These are phyloP conservation scores for Spizella passerina DNA, from an alignment of 2,797 vertebrate genomes.

Conservation along the genomic window DNA sequence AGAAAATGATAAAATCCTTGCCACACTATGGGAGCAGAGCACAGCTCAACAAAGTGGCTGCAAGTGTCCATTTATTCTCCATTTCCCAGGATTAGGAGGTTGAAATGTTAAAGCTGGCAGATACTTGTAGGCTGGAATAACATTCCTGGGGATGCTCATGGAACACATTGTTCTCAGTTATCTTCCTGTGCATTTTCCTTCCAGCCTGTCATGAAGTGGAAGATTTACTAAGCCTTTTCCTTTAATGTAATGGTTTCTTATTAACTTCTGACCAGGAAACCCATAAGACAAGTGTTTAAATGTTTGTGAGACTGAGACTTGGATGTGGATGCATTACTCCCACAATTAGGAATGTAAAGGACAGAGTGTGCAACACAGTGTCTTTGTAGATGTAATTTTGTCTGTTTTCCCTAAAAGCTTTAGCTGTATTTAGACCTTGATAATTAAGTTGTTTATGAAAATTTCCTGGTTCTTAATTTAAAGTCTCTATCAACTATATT, in stretches of 20 bases:
- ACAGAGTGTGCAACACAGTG: neutral
- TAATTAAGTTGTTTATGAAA: slow-evolving; percentile 30
- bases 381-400: neutral
- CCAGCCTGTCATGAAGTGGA: neutral
- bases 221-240: neutral
- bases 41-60: neutral
- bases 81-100: neutral
- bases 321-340: neutral
- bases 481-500: slow-evolving; percentile 34
- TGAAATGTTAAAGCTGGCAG: neutral
- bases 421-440: neutral
- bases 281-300: neutral
- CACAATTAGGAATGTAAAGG: neutral
- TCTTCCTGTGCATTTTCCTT: neutral
- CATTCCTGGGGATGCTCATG: neutral
- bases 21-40: neutral
- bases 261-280: neutral
- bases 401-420: neutral
- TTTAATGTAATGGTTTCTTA: neutral
- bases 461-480: slow-evolving; percentile 15
- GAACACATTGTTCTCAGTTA: neutral
- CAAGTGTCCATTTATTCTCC: neutral
- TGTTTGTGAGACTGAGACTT: neutral
- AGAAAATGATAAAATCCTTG: neutral
- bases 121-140: neutral